Evolutionary conservation across 2,113 vertebrate species (phyloP), one percentile per base, ranked within the genome.

Genomic region (Bostrychus sinensis): DNA sequence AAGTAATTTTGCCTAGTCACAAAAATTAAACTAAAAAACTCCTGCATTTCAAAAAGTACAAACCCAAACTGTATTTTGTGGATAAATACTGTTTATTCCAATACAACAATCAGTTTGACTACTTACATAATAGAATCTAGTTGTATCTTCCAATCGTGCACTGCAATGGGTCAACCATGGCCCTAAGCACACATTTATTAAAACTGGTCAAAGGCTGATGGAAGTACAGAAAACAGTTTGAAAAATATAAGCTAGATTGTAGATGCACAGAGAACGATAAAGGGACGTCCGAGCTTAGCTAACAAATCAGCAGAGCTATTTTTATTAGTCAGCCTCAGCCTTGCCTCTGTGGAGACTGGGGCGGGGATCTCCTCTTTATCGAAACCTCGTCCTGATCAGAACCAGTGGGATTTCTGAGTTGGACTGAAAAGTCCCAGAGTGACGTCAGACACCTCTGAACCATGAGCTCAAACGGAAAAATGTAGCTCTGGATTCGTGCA

Each of bases 301-400:
- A n/a, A 51, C 75, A 83, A 22, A 81, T 63, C 67, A 58, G 38
- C 45, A 39, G 80, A 80, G 81, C 84, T 91, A 88, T 91, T 89
- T 91, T 84, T 89, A 90, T 90, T 90, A 89, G 84, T 91, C 88
- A 88, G 82, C 78, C 59, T 46, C 25, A 81, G 83, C n/a, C n/a
- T n/a, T n/a, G n/a, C n/a, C 84, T 88, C 89, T 75, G 86, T 90
- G 85, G 89, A 91, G 81, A 91, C 78, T 70, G 22, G 80, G 91
- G 87, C 89, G 86, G 90, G 78, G 81, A 81, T 77, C 75, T 88
- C 63, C 84, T 30, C 14, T 87, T 77, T 86, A 86, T 89, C 75
- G 82, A 93, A 92, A 89, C 90, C 85, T 89, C 85, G 84, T 71
- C 69, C 70, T 80, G 80, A 83, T 87, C 77, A 79, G 77, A 87